Percentiles rank a stretch among this genome's conserved stretches.
Evolutionary conservation across 2,888 invertebrate genomes (phyloP).

Genomic region (Heterodera filipjevi): DNA sequence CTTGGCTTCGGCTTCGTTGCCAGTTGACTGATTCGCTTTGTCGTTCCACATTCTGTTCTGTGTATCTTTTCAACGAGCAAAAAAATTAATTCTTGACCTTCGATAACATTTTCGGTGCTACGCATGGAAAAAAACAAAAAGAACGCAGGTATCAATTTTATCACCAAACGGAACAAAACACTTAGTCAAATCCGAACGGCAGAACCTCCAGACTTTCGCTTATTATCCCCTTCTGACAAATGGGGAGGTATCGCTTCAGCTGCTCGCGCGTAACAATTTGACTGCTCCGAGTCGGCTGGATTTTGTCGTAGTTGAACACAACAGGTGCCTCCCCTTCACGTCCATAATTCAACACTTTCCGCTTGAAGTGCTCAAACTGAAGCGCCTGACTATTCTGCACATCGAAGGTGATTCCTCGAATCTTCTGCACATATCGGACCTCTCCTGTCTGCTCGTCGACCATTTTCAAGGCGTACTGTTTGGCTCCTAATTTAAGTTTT

Average conservation of each 20-base stretch:
- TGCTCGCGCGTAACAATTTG: background rate
- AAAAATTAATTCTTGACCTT: no score
- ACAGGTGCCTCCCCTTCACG: background rate
- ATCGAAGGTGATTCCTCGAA: slow-evolving; percentile 4
- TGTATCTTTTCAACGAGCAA: no score
- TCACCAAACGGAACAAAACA: background rate
- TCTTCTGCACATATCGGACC: background rate
- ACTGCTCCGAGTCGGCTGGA: background rate
- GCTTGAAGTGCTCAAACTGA: slow-evolving; percentile 8
- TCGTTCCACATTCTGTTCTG: no score
- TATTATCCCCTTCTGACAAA: slow-evolving; percentile 2
- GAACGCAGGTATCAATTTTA: no score
- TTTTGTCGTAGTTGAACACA: background rate
- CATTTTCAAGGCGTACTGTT: slow-evolving; percentile 14
- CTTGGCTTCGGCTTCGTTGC: background rate
- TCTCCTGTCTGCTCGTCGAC: background rate
- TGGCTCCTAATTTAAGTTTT: background rate
- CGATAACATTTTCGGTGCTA: background rate
- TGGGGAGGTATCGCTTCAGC: background rate
- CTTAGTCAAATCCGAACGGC: background rate
- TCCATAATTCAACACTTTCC: slow-evolving; percentile 1
- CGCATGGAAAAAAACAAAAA: background rate
- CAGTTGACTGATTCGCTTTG: no score
- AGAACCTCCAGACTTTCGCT: background rate
- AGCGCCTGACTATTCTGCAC: background rate